phyloP scores from a whole-genome alignment of 2,113 vertebrate species.

The Tragulus kanchil region DNA sequence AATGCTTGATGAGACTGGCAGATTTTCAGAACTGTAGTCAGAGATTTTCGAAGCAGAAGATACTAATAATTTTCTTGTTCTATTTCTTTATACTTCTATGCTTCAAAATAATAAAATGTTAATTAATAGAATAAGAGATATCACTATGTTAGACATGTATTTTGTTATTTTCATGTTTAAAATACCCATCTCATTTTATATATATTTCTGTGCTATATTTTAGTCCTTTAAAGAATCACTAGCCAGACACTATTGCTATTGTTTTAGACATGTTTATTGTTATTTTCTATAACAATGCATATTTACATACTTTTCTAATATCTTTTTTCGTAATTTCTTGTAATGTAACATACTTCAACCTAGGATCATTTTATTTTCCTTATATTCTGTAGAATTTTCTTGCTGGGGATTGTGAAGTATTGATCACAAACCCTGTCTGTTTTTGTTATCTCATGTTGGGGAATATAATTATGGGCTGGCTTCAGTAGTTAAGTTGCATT shows the following conservation, averaged over 20 bases:
- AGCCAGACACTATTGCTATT: neutral
- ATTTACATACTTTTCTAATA: neutral
- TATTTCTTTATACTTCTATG: neutral
- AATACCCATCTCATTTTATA: neutral
- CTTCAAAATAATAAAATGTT: slow-evolving; percentile 25
- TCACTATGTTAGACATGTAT: no score
- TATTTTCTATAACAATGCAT: neutral
- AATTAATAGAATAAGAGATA: neutral
- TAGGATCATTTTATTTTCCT: neutral
- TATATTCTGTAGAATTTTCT: neutral
- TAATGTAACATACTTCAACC: neutral
- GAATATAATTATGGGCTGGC: neutral
- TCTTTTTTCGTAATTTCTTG: neutral
- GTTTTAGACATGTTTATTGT: neutral
- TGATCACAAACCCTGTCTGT: neutral
- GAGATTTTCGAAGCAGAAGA: neutral
- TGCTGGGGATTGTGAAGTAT: neutral
- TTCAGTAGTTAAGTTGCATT: neutral
- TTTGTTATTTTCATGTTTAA: no score
- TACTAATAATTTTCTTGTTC: slow-evolving; percentile 5
- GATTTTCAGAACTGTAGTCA: slow-evolving; percentile 18
- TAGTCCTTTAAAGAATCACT: neutral
- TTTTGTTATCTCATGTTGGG: neutral
- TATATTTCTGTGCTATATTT: neutral
- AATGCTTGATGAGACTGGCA: neutral